phyloP scores from a whole-genome alignment of 2,113 vertebrate species.

The Brienomyrus brachyistius region DNA sequence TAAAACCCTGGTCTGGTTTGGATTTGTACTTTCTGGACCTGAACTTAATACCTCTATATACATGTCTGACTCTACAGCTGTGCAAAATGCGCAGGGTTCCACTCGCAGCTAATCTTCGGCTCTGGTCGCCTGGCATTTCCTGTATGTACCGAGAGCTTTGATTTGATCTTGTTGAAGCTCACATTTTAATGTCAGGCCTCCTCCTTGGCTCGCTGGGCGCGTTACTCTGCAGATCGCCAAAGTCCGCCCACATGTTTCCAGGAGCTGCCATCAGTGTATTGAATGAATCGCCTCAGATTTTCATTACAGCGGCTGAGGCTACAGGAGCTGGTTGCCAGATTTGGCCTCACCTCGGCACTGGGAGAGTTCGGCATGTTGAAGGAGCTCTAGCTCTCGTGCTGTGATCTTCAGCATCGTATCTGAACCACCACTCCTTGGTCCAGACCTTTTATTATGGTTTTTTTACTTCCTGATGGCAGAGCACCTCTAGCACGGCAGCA shows the following conservation, averaged over 20 bases:
- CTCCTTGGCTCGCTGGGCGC: neutral
- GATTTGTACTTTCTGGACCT: neutral
- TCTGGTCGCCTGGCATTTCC: neutral
- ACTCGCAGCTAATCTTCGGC: neutral
- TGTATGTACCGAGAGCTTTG: neutral
- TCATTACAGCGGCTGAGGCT: neutral
- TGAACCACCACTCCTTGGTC: too few species aligned
- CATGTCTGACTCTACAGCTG: neutral
- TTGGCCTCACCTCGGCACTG: neutral
- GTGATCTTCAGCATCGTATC: too few species aligned
- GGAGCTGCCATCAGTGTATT: slow-evolving; percentile 1
- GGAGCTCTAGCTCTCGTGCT: neutral
- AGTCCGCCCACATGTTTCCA: neutral
- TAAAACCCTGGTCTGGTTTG: neutral
- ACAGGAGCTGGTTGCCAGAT: neutral
- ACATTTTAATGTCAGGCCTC: neutral
- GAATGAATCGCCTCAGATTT: neutral
- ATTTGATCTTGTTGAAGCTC: slow-evolving; percentile 1
- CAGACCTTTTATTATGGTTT: neutral
- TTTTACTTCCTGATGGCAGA: neutral
- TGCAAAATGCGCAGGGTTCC: neutral
- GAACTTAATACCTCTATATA: neutral
- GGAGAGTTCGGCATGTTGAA: neutral
- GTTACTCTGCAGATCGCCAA: neutral
- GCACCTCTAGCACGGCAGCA: neutral